These are phyloP conservation scores for Numenius arquata DNA, from an alignment of 2,113 vertebrate genomes.

Conservation along the genomic window DNA sequence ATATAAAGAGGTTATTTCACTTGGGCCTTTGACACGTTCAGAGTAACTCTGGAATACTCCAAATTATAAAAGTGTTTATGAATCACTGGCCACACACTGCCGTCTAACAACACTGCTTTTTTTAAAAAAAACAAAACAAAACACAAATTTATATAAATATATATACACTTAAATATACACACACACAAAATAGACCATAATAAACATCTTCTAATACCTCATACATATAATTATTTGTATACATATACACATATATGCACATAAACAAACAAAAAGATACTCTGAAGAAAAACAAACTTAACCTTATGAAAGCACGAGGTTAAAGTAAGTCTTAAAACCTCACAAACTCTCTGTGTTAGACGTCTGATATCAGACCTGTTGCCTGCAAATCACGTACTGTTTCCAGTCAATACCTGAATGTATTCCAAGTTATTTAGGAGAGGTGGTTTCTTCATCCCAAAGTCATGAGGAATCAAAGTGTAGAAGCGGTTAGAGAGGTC, in stretches of 20 bases:
- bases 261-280: background rate
- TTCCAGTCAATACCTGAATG: constrained; percentile 82
- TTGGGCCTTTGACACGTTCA: background rate
- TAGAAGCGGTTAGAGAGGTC: constrained; percentile 98
- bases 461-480: constrained; percentile 97
- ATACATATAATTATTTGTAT: background rate
- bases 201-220: background rate
- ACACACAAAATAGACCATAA: background rate
- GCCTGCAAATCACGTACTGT: background rate
- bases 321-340: background rate
- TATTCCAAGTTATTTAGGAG: constrained; percentile 89
- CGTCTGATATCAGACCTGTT: background rate
- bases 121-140: too few relatives aligned
- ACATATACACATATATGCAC: background rate
- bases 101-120: background rate
- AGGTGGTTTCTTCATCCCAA: constrained; percentile 98
- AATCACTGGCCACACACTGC: background rate
- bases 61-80: background rate
- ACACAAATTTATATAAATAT: too few relatives aligned
- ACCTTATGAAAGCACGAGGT: background rate
- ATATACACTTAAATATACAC: background rate
- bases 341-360: background rate
- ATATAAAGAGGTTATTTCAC: background rate
- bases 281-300: background rate
- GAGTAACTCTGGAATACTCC: background rate